Base-by-base conservation (phyloP, 2,888 invertebrate genomes). In the Acanthosepion esculentum region DNA sequence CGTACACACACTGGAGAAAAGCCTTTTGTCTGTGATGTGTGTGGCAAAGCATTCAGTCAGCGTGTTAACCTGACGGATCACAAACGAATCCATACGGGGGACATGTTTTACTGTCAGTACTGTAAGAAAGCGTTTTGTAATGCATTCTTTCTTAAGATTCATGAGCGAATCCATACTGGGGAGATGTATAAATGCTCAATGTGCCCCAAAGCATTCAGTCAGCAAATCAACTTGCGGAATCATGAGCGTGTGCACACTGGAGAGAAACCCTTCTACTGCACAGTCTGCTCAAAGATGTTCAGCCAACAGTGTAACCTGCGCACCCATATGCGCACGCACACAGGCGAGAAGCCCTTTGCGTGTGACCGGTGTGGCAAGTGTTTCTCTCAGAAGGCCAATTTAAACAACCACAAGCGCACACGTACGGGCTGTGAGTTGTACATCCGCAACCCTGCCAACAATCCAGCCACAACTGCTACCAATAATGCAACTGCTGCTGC, bases 111-210 rank as follows among this genome's bases (percentile, higher is more conserved):
- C 53, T 93, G 93, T 26, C 93, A 93, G 50, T 93, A 93, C 93
- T 93, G 93, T 29, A 93, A 93, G 93, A 93, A 93, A 50, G 93
- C 93, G 8, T 93, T 93, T 50, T 93, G 93, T 33, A 93, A 93
- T 50, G 93, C 93, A 12, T 93, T 93, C 53, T 93, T 93, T 50
- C 50, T 93, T 26, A 93, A 93, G 33, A 93, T 93, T 29, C 93
- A 93, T 53, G 93, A 93, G 26, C 93, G 93, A 15, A 93, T 93
- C 93, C 93, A 93, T n/a, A 93, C 93, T 29, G 93, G 93, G 15
- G 93, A 93, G 93, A 93, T 93, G 93, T 93, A 93, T 29, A 93
- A 93, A 33, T 93, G 93, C n/a, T 93, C 93, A n/a, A 93, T 93
- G 93, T 93, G 93, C 29, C 93, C 93, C 6, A 93, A 93, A 53